Conservation (phyloP, 2,797 vertebrate genomes). For the Neopelma chrysocephalum region DNA sequence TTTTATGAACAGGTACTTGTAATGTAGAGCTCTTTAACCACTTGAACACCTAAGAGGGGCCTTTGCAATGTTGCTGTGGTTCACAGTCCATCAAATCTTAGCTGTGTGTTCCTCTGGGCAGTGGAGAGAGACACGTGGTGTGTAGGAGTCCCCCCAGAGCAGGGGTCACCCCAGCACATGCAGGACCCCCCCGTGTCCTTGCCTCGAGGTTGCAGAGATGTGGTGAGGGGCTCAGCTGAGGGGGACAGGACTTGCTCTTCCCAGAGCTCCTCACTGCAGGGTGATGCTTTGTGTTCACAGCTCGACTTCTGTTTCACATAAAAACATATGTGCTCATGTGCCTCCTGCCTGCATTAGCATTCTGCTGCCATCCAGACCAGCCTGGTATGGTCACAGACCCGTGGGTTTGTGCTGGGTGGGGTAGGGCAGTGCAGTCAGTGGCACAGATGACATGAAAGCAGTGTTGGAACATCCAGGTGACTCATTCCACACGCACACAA, state of each 20-base stretch:
- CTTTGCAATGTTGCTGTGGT: background rate
- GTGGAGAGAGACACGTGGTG: background rate
- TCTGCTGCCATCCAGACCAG: background rate
- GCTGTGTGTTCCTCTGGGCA: background rate
- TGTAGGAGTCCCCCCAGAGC: background rate
- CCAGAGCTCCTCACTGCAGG: background rate
- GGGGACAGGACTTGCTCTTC: background rate
- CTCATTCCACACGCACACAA: fast-evolving
- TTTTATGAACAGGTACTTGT: background rate
- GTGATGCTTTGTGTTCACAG: background rate
- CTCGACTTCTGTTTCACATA: background rate
- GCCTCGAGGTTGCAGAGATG: background rate
- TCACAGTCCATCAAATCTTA: fast-evolving
- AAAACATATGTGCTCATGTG: background rate
- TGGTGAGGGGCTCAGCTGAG: background rate
- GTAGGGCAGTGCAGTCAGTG: fast-evolving
- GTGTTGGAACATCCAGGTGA: background rate
- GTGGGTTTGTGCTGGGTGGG: fast-evolving
- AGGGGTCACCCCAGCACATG: background rate
- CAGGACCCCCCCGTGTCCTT: background rate
- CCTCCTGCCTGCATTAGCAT: background rate
- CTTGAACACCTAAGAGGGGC: too few relatives aligned
- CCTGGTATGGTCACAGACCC: background rate
- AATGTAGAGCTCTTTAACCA: fast-evolving
- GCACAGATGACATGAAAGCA: background rate